Percentiles rank a stretch among this genome's conserved stretches.
Evolutionary conservation across 2,888 invertebrate species (phyloP).

Genomic region (Acrobasis consociella): DNA sequence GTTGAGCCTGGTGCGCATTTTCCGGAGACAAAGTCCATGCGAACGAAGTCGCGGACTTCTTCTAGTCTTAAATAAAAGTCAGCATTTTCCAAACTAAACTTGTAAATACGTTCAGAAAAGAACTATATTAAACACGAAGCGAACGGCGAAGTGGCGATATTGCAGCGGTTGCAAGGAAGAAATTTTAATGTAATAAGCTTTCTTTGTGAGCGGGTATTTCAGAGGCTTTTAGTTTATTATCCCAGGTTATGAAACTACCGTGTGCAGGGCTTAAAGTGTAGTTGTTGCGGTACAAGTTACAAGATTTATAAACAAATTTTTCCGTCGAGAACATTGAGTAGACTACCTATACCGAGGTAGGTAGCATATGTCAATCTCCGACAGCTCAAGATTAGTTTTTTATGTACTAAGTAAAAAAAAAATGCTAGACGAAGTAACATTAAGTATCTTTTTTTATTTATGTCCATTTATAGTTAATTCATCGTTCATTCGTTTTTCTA

Average conservation of each 20-base stretch:
- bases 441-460: too few relatives aligned
- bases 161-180: slow-evolving; percentile 50
- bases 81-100: too few relatives aligned
- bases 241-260: slow-evolving; percentile 67
- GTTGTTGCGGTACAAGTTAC: slow-evolving; percentile 31
- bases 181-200: slow-evolving; percentile 72
- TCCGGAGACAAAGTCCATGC: too few relatives aligned
- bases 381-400: too few relatives aligned
- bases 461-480: too few relatives aligned
- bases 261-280: slow-evolving; percentile 47
- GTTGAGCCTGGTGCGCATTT: too few relatives aligned
- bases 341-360: too few relatives aligned
- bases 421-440: background rate
- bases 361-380: too few relatives aligned
- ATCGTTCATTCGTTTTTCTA: too few relatives aligned
- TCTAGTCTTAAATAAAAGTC: too few relatives aligned
- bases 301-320: background rate
- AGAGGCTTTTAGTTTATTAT: slow-evolving; percentile 75
- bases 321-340: too few relatives aligned
- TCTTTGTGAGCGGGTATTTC: slow-evolving; percentile 66
- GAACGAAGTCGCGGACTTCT: too few relatives aligned
- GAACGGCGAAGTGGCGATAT: slow-evolving; percentile 49
- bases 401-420: background rate
- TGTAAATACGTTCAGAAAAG: slow-evolving; percentile 4
- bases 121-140: slow-evolving; percentile 23